phyloP scores from a whole-genome alignment of 2,888 invertebrate genomes.

The Ametastegia equiseti region DNA sequence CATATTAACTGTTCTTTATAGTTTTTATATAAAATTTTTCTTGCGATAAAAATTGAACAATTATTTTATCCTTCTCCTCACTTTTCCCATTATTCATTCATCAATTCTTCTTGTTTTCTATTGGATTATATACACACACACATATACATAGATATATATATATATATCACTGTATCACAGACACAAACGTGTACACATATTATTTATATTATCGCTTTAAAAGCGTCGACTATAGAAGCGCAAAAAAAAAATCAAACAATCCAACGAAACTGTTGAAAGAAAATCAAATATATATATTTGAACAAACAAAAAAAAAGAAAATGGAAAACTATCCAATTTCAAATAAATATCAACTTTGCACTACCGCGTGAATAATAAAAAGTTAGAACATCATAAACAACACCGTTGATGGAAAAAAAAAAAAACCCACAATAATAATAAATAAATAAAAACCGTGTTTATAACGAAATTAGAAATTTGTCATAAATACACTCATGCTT shows the following conservation, averaged over 20 bases:
- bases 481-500: not conserved
- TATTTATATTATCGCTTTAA: not conserved
- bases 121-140: not conserved
- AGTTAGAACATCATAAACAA: not conserved
- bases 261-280: too few species aligned
- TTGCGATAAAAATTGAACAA: not conserved
- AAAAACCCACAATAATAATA: not conserved
- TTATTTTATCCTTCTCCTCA: not conserved
- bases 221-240: too few species aligned
- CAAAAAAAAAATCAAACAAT: too few species aligned
- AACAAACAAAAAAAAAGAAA: too few species aligned
- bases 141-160: too few species aligned
- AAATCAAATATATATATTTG: too few species aligned
- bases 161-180: too few species aligned
- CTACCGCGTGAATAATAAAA: not conserved
- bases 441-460: not conserved
- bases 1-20: slow-evolving; percentile 61
- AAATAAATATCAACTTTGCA: too few species aligned
- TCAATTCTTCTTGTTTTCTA: too few species aligned
- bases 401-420: not conserved
- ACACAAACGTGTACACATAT: too few species aligned
- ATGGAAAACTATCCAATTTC: not conserved
- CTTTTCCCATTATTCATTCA: not conserved
- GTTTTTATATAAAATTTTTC: not conserved
- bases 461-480: not conserved